These are phyloP conservation scores for Netelia melanura DNA, from an alignment of 2,888 invertebrate genomes.

Conservation along the genomic window DNA sequence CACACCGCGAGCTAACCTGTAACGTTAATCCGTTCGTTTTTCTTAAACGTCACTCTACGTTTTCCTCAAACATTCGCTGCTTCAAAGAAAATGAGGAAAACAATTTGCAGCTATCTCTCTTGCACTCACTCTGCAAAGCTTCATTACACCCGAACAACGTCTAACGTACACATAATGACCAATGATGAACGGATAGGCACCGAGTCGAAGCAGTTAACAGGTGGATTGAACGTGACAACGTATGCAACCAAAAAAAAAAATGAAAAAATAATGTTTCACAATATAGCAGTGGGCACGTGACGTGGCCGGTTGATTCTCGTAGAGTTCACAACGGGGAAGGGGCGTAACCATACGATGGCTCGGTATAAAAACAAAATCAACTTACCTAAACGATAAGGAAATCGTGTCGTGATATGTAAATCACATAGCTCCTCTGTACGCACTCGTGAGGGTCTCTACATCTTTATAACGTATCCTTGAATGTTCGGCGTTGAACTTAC, in stretches of 20 bases:
- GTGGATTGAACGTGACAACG: not conserved
- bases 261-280: not conserved
- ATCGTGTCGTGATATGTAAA: slow-evolving; percentile 69
- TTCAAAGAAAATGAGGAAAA: too few relatives aligned
- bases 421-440: slow-evolving; percentile 32
- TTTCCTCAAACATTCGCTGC: too few relatives aligned
- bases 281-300: not conserved
- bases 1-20: too few relatives aligned
- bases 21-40: too few relatives aligned
- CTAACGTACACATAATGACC: not conserved
- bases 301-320: slow-evolving; percentile 1
- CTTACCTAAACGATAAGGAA: slow-evolving; percentile 68
- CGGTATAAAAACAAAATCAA: slow-evolving; percentile 30
- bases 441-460: not conserved
- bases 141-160: too few relatives aligned
- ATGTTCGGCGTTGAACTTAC: slow-evolving; percentile 44
- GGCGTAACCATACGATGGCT: slow-evolving; percentile 24
- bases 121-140: too few relatives aligned
- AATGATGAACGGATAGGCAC: not conserved
- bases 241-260: not conserved
- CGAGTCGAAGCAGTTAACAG: not conserved
- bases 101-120: too few relatives aligned
- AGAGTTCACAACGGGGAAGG: slow-evolving; percentile 1
- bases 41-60: too few relatives aligned
- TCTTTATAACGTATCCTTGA: slow-evolving; percentile 13